Conservation (phyloP, 2,797 vertebrate species). For the Malacoctenus gilli region DNA sequence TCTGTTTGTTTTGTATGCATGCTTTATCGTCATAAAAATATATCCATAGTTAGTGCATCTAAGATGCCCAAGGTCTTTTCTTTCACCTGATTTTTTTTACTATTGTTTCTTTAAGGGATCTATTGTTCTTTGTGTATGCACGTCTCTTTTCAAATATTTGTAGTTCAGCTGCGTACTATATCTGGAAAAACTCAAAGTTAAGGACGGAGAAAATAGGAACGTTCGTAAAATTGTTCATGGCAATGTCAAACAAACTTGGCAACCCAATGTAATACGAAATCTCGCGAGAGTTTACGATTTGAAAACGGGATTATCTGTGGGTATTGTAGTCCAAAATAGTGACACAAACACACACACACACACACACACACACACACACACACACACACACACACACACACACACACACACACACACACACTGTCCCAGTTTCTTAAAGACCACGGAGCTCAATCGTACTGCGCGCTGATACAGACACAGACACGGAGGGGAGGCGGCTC, state of each 20-base stretch:
- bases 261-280: constrained; percentile 52
- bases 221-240: too few relatives aligned
- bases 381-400: not conserved
- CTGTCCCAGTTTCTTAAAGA: constrained; percentile 51
- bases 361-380: not conserved
- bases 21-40: too few relatives aligned
- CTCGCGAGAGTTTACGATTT: constrained; percentile 59
- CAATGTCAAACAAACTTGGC: constrained; percentile 50
- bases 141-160: too few relatives aligned
- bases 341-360: not conserved
- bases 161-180: too few relatives aligned
- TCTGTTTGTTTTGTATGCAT: too few relatives aligned
- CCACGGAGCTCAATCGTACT: constrained; percentile 36
- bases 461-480: constrained; percentile 18
- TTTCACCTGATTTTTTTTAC: too few relatives aligned
- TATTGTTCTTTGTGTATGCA: too few relatives aligned
- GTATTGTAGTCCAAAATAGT: constrained; percentile 74
- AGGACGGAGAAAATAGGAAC: too few relatives aligned
- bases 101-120: too few relatives aligned
- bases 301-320: constrained; percentile 6
- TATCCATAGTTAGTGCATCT: too few relatives aligned
- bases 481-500: constrained; percentile 5
- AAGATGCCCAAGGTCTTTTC: too few relatives aligned
- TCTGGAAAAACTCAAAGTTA: too few relatives aligned
- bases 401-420: not conserved